Base-by-base conservation (phyloP, 2,113 vertebrate species). In the Pungitius pungitius region DNA sequence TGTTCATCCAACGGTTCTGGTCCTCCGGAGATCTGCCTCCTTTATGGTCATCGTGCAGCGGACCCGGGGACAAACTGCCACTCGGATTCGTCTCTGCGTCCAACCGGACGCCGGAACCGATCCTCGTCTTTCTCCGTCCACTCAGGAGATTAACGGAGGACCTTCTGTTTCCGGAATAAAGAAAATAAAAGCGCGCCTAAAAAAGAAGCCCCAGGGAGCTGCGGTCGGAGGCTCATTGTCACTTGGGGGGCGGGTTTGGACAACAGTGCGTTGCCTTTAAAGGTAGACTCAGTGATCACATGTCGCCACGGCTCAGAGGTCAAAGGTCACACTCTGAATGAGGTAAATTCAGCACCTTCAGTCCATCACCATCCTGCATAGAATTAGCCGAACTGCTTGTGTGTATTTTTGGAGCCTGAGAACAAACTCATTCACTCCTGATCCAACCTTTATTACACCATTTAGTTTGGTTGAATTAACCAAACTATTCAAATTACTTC, bases 201-300 rank as follows among this genome's bases (percentile, higher is more conserved):
- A 27, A 9, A 27, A 37, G 14, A 54, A 22, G 22, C 6, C 18
- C 3, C 6, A 15, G 20, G 4, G 2, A 2, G 49, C 30, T 30
- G 30, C 56, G 9, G 37, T 65, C 17, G 0, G 39, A 8, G 39
- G 10, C 33, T 35, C 33, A 35, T 6, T 1, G 12, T 35, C 30
- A 35, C 33, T 42, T 70, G 20, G 27, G 2, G 71, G 78, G 58
- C 78, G 78, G 77, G 52, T 83, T 69, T n/a, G 35, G 77, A 87
- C 82, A 80, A 87, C 83, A 86, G 85, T 84, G 83, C 87, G 80
- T 73, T 85, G 86, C 78, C 87, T 83, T 89, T 78, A 83, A 87
- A 81, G 87, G 69, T 59, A 40, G 89, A 89, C 78, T 82, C 17
- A 75, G 84, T 54, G 33, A 59, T 61, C 68, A 54, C 76, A 71